phyloP scores from a whole-genome alignment of 2,113 vertebrate species.

The crab-eating macaque (Macaca fascicularis) region T2T-MFA8v1.1 NC_088389.1:75755501-75756000 shows the following conservation, averaged over 20 bases:
- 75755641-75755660: neutral
- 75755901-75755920: neutral
- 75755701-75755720: neutral
- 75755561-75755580: neutral
- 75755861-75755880: neutral
- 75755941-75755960: neutral
- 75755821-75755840: neutral
- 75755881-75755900: neutral
- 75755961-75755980: neutral
- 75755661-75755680: neutral
- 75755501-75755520: neutral
- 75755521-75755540: neutral
- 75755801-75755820: neutral
- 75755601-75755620: slow-evolving; percentile 26
- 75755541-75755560: neutral
- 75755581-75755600: neutral
- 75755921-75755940: neutral
- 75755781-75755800: neutral
- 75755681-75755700: neutral
- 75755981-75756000: neutral
- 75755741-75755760: neutral
- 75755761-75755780: neutral
- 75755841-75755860: neutral
- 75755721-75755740: neutral
- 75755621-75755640: neutral